Evolutionary conservation across 1,140 invertebrate species (phyloP), one percentile per base, ranked within the genome.

Genomic region (Coboldia fuscipes): DNA sequence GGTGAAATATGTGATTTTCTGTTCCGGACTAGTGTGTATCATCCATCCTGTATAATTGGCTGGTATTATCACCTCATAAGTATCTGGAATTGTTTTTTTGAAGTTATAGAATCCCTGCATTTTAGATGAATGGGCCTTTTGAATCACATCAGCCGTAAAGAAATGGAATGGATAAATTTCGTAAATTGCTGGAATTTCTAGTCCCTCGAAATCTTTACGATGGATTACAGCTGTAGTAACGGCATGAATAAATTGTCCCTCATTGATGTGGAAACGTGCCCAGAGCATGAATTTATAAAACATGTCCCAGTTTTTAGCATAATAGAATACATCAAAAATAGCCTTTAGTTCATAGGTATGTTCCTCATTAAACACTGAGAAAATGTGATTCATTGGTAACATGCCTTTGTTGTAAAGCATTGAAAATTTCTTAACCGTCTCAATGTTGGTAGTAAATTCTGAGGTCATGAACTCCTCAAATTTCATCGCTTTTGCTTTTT

Each of bases 1-100:
- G 19, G 66, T 72, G 55, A 75, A 78, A 58, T 82, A 80, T 19
- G 68, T 59, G 14, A 81, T 39, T 36, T 59, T 61, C 44, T 68
- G 62, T 42, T 81, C 71, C 2, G 17, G 17, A 21, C 21, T 32
- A 5, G 19, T 19, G 12, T 14, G 24, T 10, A n/a, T 27, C 12
- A n/a, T 58, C 47, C 40, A 66, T 57, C n/a, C 46, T 41, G 54
- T 64, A 41, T 60, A 70, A 45, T 62, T 71, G 35, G 54, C 56
- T 37, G 52, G 57, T 32, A 65, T 61, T 37, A 42, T 49, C 26
- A 41, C 35, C 18, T 51, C 42, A 33, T 48, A 54, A 30, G 42
- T 30, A 21, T 54, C 39, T 14, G 47, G 43, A 26, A 52, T 51
- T 15, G n/a, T n/a, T n/a, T 47, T 33, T 17, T 44, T 30, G 37